Base-by-base conservation (phyloP, 2,888 invertebrate species). In the Lypha dubia region DNA sequence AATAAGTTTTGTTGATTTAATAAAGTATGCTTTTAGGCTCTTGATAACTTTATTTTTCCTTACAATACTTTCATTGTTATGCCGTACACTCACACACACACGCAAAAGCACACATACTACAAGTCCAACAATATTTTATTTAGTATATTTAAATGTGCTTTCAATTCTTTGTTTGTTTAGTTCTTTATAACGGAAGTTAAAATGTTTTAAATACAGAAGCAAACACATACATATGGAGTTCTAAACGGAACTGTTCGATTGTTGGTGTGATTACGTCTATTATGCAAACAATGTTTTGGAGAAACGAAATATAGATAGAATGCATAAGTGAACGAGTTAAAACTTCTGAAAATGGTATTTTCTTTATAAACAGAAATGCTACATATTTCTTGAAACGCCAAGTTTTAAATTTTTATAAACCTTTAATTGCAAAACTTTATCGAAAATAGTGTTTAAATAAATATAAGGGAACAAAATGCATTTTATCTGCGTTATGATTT, bases 1-100 rank as follows among this genome's bases (percentile, higher is more conserved):
- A 49, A 63, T 65, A 60, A 75, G 22, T 75, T 79, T 70, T 35
- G 56, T 17, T 68, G 56, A 79, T 62, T 79, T 79, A 79, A 85
- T 83, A 74, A 75, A 79, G 79, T 75, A 79, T 79, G 60, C 67
- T 83, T 85, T 85, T 79, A 79, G 85, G 79, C 85, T 22, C 51
- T 68, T 13, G 46, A 63, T 32, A 35, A 75, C 28, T 38, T 24
- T 68, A 15, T 76, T 58, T 76, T 13, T 15, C 58, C 38, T 28
- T 13, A 38, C 62, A 49, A n/a, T 8, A 62, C 1, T 20, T 13
- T 35, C 13, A 17, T 56, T 35, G 46, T 60, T 67, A 41, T 49
- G 20, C 15, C 3, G 5, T 15, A 49, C 7, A 44, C 35, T 15
- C 51, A 15, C n/a, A 13, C 41, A 11, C 41, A n/a, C 22, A 38